Evolutionary conservation across 2,113 vertebrate genomes (phyloP), one percentile per base, ranked within the genome.

Genomic region (Spea bombifrons): DNA sequence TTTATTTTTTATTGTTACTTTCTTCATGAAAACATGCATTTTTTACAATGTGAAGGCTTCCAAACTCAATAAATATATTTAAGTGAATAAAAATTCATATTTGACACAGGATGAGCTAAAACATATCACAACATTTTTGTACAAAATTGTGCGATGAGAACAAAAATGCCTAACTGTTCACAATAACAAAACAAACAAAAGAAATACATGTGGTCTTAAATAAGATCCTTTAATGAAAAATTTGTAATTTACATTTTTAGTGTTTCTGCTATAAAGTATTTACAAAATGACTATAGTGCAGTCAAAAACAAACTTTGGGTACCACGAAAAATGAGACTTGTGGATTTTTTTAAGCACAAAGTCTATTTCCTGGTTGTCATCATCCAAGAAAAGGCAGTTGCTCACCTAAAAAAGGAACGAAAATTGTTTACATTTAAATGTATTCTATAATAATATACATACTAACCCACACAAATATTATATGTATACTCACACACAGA

Each of bases 171-270:
- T 64, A 49, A 30, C 30, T 30, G 30, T 30, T n/a, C 65, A 76
- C 65, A 17, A 43, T 59, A 69, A 69, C 48, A 55, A 61, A 46
- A 44, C 48, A 67, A 75, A 65, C 52, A 68, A 76, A 48, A 46
- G 30, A 30, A 30, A 30, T 30, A 67, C 13, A 10, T 10, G 44
- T 59, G 15, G 4, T 55, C 13, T 46, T 8, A 48, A 30, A 66
- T 53, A 66, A 13, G 61, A 66, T 44, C 52, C 66, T 66, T 75
- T 76, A 76, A 76, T 76, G 9, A 47, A 57, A 50, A n/a, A 59
- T 16, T 15, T 44, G n/a, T 57, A 50, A 46, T 43, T 44, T 57
- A n/a, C 74, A 52, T 75, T 66, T 74, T 52, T 9, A 76, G 50
- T 44, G 55, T 55, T 53, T n/a, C 30, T 55, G 49, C 50, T 75